Conservation (phyloP, 2,797 vertebrate species). For the Dromococcyx pavoninus region DNA sequence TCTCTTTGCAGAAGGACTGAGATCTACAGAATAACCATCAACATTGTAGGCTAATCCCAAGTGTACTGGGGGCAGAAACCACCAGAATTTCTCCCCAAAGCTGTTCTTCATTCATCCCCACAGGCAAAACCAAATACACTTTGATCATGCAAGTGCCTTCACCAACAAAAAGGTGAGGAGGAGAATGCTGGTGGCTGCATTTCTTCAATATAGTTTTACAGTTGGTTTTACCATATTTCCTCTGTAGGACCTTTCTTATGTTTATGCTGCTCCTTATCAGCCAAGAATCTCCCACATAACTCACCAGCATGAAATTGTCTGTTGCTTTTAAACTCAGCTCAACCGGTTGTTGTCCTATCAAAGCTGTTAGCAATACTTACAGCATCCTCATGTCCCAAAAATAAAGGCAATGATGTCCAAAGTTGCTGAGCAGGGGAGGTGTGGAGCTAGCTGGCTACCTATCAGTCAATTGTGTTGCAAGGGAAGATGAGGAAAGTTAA, state of each 20-base stretch:
- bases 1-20: neutral
- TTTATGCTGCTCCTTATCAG: neutral
- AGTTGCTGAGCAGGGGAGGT: neutral
- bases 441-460: fast-evolving
- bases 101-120: neutral
- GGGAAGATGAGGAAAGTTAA: neutral
- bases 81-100: neutral
- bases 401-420: neutral
- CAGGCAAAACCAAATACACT: neutral
- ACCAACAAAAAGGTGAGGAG: fast-evolving
- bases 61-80: neutral
- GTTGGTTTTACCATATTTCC: neutral
- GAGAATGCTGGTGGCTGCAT: fast-evolving
- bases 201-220: neutral
- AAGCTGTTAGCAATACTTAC: neutral
- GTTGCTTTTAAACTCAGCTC: neutral
- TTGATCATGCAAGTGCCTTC: fast-evolving
- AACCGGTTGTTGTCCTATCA: fast-evolving
- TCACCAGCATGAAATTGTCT: fast-evolving
- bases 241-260: neutral
- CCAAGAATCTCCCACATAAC: neutral
- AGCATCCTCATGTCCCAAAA: neutral
- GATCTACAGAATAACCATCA: neutral
- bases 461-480: neutral
- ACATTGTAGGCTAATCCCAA: neutral